These are phyloP conservation scores for Arrhopalites spinosus DNA, from an alignment of 2,888 invertebrate genomes.

Conservation along the genomic window DNA sequence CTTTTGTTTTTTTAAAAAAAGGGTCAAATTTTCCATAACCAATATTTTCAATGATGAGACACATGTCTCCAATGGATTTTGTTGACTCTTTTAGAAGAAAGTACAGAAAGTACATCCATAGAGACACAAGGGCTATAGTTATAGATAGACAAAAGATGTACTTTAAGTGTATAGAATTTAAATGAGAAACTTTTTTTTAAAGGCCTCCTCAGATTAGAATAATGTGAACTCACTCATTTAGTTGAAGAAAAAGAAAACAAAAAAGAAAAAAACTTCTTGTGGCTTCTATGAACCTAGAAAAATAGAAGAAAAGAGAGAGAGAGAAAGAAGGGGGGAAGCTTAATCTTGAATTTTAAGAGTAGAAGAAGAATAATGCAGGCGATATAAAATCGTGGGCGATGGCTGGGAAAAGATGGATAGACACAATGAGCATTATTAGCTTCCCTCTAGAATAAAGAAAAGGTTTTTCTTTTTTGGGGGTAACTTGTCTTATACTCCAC, in stretches of 20 bases:
- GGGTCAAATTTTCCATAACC: too few species aligned
- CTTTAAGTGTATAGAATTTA: neutral
- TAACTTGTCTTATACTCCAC: too few species aligned
- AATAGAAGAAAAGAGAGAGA: neutral
- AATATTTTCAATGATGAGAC: too few species aligned
- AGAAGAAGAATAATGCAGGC: conserved; percentile 17
- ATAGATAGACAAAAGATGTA: too few species aligned
- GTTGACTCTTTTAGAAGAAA: neutral
- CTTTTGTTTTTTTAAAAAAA: too few species aligned
- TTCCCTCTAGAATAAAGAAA: neutral
- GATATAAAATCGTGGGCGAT: conserved; percentile 22
- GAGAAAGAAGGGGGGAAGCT: neutral
- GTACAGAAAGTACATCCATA: neutral
- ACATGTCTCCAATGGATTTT: too few species aligned
- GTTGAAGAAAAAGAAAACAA: neutral
- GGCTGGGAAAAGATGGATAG: conserved; percentile 26
- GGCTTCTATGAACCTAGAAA: neutral
- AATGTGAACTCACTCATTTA: conserved; percentile 19
- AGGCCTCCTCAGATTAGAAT: neutral
- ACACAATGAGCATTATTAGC: neutral
- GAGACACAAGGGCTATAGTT: too few species aligned
- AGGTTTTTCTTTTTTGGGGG: too few species aligned
- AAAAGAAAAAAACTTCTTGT: too few species aligned
- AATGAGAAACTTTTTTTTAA: neutral
- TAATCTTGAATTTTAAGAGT: conserved; percentile 19